These are phyloP conservation scores for Tolypeutes matacus DNA, from an alignment of 2,797 vertebrate genomes.

Conservation along the genomic window DNA sequence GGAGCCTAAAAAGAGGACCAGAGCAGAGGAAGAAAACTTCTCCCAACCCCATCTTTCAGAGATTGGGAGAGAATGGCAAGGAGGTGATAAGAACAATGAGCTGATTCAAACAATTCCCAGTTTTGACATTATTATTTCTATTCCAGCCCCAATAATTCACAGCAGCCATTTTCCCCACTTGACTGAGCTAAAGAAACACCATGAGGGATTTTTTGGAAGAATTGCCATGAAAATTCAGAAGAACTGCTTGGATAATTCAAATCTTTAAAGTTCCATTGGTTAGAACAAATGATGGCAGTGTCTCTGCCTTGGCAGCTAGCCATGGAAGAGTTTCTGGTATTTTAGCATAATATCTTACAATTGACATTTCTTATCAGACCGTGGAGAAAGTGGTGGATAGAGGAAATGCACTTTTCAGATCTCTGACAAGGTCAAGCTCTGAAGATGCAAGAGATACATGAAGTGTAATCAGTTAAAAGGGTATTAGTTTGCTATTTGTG, in stretches of 20 bases:
- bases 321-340: neutral
- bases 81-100: too few relatives aligned
- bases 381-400: neutral
- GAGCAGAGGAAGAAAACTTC: too few relatives aligned
- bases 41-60: too few relatives aligned
- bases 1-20: too few relatives aligned
- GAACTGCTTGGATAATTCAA: neutral
- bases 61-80: too few relatives aligned
- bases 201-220: neutral
- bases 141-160: too few relatives aligned
- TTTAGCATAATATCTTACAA: neutral
- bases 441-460: neutral
- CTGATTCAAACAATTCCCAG: too few relatives aligned
- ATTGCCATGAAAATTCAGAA: neutral
- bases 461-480: neutral
- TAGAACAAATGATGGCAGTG: neutral
- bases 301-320: neutral
- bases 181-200: neutral
- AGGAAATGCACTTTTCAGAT: neutral
- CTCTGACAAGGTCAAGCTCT: neutral
- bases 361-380: neutral
- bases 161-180: too few relatives aligned
- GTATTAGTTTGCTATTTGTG: neutral
- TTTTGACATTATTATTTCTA: too few relatives aligned
- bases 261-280: neutral